These are phyloP conservation scores for Marisa cornuarietis DNA, from an alignment of 1,140 invertebrate species.

Conservation along the genomic window DNA sequence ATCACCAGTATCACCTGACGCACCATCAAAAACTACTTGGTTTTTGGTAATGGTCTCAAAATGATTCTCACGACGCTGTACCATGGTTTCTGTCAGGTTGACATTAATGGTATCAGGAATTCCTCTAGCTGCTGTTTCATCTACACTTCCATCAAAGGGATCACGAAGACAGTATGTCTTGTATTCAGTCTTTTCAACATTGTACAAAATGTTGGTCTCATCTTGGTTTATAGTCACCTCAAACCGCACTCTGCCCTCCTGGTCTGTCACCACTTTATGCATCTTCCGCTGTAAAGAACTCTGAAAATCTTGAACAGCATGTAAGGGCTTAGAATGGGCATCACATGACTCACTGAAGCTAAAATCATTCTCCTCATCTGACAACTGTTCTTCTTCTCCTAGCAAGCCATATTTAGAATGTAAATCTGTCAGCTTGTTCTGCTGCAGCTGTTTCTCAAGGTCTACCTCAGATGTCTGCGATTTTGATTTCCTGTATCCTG, in stretches of 20 bases:
- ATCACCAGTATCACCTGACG: slow-evolving; percentile 16
- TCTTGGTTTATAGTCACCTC: slow-evolving; percentile 54
- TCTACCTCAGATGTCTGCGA: too few relatives aligned
- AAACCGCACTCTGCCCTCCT: slow-evolving; percentile 34
- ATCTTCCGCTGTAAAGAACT: not conserved
- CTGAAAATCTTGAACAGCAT: not conserved
- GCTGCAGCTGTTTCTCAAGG: slow-evolving; percentile 22
- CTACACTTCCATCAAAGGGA: slow-evolving; percentile 14
- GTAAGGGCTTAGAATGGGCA: not conserved
- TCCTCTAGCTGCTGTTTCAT: slow-evolving; percentile 18
- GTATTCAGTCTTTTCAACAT: slow-evolving; percentile 55
- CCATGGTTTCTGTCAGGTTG: slow-evolving; percentile 43
- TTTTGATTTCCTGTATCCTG: not conserved
- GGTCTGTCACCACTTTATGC: not conserved
- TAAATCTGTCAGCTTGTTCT: slow-evolving; percentile 28
- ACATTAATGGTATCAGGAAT: slow-evolving; percentile 52
- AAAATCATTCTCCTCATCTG: slow-evolving; percentile 4
- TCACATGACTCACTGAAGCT: not conserved
- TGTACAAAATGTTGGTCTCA: slow-evolving; percentile 51
- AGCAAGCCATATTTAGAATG: slow-evolving; percentile 31
- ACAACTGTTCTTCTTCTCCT: not conserved
- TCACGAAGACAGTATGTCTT: slow-evolving; percentile 46
- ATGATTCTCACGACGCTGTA: slow-evolving; percentile 37
- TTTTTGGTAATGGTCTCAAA: slow-evolving; percentile 32
- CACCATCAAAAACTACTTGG: slow-evolving; percentile 25